A percentile compares a stretch with the other conserved stretches of the same genome.
Conservation (phyloP, 2,113 vertebrate genomes). For the Sander vitreus region DNA sequence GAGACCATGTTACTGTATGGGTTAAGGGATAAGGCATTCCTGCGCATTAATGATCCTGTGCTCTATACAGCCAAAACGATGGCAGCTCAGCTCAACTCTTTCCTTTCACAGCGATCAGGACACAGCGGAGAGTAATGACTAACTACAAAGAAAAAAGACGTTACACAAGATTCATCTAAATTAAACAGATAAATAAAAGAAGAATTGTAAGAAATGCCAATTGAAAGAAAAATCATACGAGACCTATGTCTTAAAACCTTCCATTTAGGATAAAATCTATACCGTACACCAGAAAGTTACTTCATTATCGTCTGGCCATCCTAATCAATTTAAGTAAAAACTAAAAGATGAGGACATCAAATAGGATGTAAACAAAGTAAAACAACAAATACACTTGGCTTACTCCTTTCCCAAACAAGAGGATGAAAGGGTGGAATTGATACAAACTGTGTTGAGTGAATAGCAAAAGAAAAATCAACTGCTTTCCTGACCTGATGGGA, state of each 20-base stretch:
- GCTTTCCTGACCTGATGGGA: conserved; percentile 32
- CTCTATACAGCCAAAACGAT: conserved; percentile 48
- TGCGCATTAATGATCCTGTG: conserved; percentile 63
- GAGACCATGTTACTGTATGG: conserved; percentile 52
- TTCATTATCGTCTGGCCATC: conserved; percentile 8
- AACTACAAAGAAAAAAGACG: conserved; percentile 26
- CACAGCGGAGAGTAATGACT: conserved; percentile 28
- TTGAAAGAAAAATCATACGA: not conserved
- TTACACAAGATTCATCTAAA: conserved; percentile 27
- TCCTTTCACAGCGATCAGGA: conserved; percentile 45
- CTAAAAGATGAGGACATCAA: conserved; percentile 20
- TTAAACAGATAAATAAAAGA: conserved; percentile 14
- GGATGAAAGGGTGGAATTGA: not conserved
- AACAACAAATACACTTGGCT: conserved; percentile 55
- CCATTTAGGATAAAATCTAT: conserved; percentile 5
- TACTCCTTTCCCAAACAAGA: conserved; percentile 23
- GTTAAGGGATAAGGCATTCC: conserved; percentile 76
- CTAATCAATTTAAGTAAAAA: not conserved
- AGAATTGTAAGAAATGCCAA: not conserved
- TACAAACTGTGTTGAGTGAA: not conserved
- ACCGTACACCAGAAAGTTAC: not conserved
- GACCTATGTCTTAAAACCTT: conserved; percentile 3
- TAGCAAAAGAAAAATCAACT: conserved; percentile 16
- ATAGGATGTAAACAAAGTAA: conserved; percentile 56
- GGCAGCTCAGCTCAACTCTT: conserved; percentile 37